Evolutionary conservation across 2,797 vertebrate species (phyloP).

Genomic region (Graptemys geographica): DNA sequence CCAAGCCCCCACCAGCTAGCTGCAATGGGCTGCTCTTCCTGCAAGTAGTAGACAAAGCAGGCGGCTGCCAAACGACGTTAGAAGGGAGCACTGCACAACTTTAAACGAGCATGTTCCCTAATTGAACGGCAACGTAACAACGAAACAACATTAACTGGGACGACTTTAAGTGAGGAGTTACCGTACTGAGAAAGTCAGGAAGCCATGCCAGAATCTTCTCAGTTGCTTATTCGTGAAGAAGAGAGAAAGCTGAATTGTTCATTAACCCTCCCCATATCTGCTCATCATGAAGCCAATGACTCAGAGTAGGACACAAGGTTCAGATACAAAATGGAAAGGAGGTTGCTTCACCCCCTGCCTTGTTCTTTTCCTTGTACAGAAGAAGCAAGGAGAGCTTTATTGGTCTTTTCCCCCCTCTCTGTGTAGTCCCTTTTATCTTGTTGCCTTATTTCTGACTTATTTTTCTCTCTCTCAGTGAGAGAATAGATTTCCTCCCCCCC

Average conservation of each 20-base stretch:
- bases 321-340: background rate
- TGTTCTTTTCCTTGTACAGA: background rate
- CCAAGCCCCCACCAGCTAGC: no score
- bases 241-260: background rate
- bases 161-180: no score
- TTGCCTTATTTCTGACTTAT: background rate
- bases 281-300: background rate
- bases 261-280: accelerated
- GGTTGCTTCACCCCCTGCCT: background rate
- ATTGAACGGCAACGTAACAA: no score
- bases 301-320: background rate
- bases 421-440: background rate
- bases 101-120: no score
- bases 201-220: background rate
- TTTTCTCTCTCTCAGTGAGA: background rate
- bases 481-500: background rate
- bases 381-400: background rate
- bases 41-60: no score
- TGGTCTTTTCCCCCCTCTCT: background rate
- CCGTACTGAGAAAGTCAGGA: background rate
- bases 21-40: no score
- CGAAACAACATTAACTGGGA: no score
- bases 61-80: no score
- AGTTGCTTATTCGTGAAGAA: background rate
- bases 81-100: no score